Evolutionary conservation across 2,888 invertebrate species (phyloP), one percentile per base, ranked within the genome.

Genomic region (Xanthorhoe designata): DNA sequence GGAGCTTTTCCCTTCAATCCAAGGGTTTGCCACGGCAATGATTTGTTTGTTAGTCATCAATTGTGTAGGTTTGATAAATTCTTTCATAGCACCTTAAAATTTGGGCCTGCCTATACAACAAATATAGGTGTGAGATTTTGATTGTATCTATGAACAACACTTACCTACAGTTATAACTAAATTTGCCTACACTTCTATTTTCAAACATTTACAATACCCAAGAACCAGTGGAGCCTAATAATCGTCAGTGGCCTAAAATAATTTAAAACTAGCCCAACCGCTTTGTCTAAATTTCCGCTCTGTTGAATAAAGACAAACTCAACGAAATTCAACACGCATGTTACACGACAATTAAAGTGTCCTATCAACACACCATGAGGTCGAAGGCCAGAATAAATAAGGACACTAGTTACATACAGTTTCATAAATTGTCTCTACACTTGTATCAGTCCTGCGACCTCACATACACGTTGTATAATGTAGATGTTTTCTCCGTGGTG

Each of bases 241-340:
- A 15, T 47, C 15, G 42, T 42, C 42, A 13, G 15, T 19, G 1
- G 15, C 56, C 50, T 58, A 66, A 65, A 59, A 51, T 32, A 52
- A 32, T 47, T 53, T 51, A 58, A 47, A 47, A 18, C 45, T 45
- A 45, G 15, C 32, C 13, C 8, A 29, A 61, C 55, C 60, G 45
- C 49, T 53, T 58, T 62, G 63, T 67, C 18, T 17, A 32, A 49
- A 42, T 63, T n/a, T 59, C 24, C 56, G 59, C 63, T 67, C 67
- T 53, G 67, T 15, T 67, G 49, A 63, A 38, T 53, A 56, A 38
- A 56, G 18, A 67, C 63, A 67, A 67, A 54, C 47, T 13, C 32
- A 57, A 62, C 54, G 57, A 62, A 61, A 54, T 8, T 54, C 17
- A 32, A 54, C 66, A 62, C 61, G 66, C 53, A 57, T 29, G 38